Conservation (phyloP, 92 coral and sea anemone genomes). For the Epizoanthus scotinus region DNA sequence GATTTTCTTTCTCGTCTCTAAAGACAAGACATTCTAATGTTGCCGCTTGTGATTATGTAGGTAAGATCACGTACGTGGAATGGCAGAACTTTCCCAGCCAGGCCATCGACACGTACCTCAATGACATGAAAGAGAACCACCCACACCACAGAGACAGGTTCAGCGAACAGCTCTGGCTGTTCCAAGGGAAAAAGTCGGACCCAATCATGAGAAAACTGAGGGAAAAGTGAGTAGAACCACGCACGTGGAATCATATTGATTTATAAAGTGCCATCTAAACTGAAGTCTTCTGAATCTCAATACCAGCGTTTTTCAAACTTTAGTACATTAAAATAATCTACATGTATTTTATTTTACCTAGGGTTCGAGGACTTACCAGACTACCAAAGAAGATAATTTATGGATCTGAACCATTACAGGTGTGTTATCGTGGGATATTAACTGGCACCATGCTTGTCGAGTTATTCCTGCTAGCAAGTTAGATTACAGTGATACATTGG, state of each 20-base stretch:
- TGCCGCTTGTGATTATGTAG: conserved; percentile 27
- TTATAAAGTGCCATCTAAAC: too few species aligned
- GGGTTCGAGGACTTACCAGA: conserved; percentile 48
- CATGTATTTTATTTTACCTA: not conserved
- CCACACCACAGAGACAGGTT: conserved; percentile 93
- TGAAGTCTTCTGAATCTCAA: too few species aligned
- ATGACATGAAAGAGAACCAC: conserved; percentile 83
- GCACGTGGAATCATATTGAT: too few species aligned
- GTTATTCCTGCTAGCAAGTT: too few species aligned
- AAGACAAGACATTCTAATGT: not conserved
- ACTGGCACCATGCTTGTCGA: too few species aligned
- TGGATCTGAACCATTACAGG: conserved; percentile 64
- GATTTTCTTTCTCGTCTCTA: too few species aligned
- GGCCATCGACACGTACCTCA: conserved; percentile 86
- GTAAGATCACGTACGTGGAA: conserved; percentile 70
- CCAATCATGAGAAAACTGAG: conserved; percentile 56
- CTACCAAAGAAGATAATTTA: conserved; percentile 45
- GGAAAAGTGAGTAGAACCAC: conserved; percentile 55
- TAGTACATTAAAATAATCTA: too few species aligned
- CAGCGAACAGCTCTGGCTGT: conserved; percentile 95
- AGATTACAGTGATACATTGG: too few species aligned
- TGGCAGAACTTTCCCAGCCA: conserved; percentile 78
- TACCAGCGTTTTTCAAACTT: too few species aligned
- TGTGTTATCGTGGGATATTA: not conserved
- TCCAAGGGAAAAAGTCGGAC: conserved; percentile 75